Conservation (phyloP, 2,888 invertebrate genomes). For the Steromphala cineraria region DNA sequence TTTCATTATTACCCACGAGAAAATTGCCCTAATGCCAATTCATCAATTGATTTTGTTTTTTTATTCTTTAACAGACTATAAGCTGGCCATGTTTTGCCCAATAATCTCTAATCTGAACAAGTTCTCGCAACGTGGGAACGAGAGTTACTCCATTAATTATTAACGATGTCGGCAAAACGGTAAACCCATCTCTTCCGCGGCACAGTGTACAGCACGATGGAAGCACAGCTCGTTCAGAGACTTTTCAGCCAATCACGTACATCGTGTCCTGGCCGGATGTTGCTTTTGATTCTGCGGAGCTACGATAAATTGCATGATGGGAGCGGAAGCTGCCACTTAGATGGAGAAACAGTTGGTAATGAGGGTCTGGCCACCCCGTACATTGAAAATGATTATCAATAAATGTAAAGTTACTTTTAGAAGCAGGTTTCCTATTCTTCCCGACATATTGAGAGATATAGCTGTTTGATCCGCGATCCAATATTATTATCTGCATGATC, state of each 20-base stretch:
- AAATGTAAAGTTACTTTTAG: not conserved
- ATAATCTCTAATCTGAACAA: constrained; percentile 6
- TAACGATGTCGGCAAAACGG: not conserved
- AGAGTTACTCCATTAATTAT: not conserved
- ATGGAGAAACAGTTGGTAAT: not conserved
- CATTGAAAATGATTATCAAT: not conserved
- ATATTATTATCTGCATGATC: too few species aligned
- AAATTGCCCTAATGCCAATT: constrained; percentile 18
- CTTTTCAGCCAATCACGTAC: constrained; percentile 17
- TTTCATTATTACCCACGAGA: constrained; percentile 1
- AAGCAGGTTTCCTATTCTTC: too few species aligned
- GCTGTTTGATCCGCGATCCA: too few species aligned
- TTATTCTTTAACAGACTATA: not conserved
- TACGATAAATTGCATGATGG: constrained; percentile 14
- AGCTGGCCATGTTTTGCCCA: not conserved
- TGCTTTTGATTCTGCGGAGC: constrained; percentile 14
- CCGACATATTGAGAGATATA: too few species aligned
- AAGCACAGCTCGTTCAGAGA: not conserved
- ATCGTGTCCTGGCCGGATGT: not conserved
- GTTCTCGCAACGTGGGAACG: not conserved
- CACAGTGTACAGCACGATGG: not conserved
- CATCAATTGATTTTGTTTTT: constrained; percentile 5
- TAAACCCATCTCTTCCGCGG: not conserved
- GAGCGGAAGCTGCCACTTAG: constrained; percentile 9
- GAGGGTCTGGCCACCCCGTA: not conserved